Conservation (phyloP, 2,797 vertebrate genomes). For the Phoeniculus purpureus region DNA sequence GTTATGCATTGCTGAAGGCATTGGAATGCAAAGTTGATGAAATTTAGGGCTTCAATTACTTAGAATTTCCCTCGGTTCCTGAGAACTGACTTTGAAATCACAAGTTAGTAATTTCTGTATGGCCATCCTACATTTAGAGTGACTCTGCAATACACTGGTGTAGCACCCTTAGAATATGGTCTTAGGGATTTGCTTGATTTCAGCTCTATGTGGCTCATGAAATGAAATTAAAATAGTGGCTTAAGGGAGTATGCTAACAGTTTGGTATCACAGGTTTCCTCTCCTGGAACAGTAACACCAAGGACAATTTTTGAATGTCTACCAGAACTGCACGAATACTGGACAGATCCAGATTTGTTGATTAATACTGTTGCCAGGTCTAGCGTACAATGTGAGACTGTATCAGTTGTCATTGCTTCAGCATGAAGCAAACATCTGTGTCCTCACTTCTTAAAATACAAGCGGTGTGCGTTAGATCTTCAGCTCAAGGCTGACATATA, state of each 20-base stretch:
- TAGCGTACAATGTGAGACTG: background rate
- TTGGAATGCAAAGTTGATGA: background rate
- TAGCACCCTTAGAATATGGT: background rate
- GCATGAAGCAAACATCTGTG: background rate
- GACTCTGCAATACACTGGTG: background rate
- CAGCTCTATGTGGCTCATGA: background rate
- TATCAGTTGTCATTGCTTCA: background rate
- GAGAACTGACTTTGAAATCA: background rate
- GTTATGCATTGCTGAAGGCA: background rate
- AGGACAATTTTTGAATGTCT: background rate
- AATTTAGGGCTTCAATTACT: background rate
- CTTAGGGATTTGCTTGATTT: background rate
- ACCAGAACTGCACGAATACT: background rate
- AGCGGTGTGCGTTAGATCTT: background rate
- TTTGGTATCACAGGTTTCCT: background rate
- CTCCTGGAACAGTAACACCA: background rate
- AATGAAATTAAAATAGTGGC: background rate
- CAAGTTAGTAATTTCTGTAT: fast-evolving
- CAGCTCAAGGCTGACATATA: background rate
- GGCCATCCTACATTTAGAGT: background rate
- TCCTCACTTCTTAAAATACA: background rate
- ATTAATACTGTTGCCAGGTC: background rate
- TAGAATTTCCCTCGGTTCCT: background rate
- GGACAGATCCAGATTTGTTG: background rate
- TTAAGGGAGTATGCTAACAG: background rate